Evolutionary conservation across 2,888 invertebrate genomes (phyloP), one percentile per base, ranked within the genome.

Genomic region (Drosophila prolongata): DNA sequence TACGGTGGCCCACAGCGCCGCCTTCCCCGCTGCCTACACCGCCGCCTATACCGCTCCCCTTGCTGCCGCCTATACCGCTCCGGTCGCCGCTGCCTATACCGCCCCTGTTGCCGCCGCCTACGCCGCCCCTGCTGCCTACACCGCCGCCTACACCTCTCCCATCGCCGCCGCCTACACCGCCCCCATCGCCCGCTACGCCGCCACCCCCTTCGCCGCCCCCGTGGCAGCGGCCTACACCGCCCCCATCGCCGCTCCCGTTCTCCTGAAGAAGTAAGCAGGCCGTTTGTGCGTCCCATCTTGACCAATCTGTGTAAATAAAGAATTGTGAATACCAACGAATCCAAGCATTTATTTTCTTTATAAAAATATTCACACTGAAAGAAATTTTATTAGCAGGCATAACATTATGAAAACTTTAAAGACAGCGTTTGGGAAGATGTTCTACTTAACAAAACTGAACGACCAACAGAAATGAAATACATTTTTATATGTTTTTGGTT

Each of bases 21-120:
- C 90, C 72, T 90, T 84, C 68, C 90, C 90, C 19, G 90, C 90
- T 42, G 89, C 89, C 49, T 86, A 78, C 53, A 70, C 78, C 35
- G 75, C 68, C 10, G 16, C 16, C 16, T 16, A 16, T 16, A 16
- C 16, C 16, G 16, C 16, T 16, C 76, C 77, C 6, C 3, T 69
- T 10, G 56, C 61, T n/a, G 64, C 77, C 24, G 65, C 82, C 11
- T 85, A 80, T 16, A 16, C 16, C 1, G 16, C 16, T 16, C 16
- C 16, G 16, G 16, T 16, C 16, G 16, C 90, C 19, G 90, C 90
- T 42, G 89, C 89, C 49, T 86, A 78, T 53, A 70, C 78, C 35
- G 75, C 68, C 10, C 76, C 77, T 5, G 3, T 69, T 10, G 56
- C 61, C 13, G 64, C 77, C 24, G 65, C 82, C 11, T 85, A 80